Base-by-base conservation (phyloP, 2,888 invertebrate species). In the Ernsta delagoae region DNA sequence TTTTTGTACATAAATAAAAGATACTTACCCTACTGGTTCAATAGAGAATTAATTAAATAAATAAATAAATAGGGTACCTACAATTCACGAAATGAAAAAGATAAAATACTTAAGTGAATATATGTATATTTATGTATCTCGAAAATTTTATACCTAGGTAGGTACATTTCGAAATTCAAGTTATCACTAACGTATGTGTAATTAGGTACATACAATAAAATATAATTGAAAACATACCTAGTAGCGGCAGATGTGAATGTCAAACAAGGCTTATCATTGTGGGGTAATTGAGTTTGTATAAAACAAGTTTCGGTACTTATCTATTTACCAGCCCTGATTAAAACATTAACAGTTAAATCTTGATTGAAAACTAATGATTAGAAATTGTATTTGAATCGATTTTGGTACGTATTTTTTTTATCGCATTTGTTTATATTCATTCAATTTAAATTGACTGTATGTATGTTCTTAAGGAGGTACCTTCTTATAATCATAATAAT, bases 241-340 rank as follows among this genome's bases (percentile, higher is more conserved):
- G 59, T 53, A 66, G 65, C 59, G 65, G 59, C 65, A 66, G 65
- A 66, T 66, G 65, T 59, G n/a, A 66, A 66, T 66, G 65, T 66
- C 57, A 59, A 66, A 39, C 50, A 59, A 34, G 41, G 41, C 53
- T 66, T 66, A 66, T 66, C 65, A 66, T 66, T 66, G 59, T 66
- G 31, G 65, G 65, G 60, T 60, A 66, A 66, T 66, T 66, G 66
- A 60, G 54, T 66, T 60, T 66, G 60, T 60, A 43, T 59, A 60
- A 60, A 66, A 66, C 66, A 43, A 59, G 66, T 66, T 65, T 60
- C 53, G 66, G 53, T 31, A 57, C 34, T 60, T 66, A 66, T 66
- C 66, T 59, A 34, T 12, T 12, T 59, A 60, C 43, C 8, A 66
- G 50, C 43, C 34, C 41, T 66, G 66, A 66, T 66, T 66, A 66